Base-by-base conservation (phyloP, 1,140 invertebrate genomes). In the Ylistrum balloti region DNA sequence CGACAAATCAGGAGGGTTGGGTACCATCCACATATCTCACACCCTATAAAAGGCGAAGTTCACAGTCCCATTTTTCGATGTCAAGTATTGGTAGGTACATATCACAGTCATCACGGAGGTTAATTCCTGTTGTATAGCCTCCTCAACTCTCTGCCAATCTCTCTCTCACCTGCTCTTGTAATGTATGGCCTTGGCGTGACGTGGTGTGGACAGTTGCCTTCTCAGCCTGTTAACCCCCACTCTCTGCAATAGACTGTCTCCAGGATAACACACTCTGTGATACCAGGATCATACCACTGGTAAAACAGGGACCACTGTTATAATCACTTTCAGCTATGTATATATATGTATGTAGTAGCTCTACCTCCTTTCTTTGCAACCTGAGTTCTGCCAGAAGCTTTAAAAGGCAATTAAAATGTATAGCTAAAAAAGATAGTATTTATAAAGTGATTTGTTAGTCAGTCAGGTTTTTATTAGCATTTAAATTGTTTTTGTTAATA, bases 11-110 rank as follows among this genome's bases (percentile, higher is more conserved):
- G 91, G 98, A 99, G 96, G 98, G 98, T 33, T 99, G 98, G 98
- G 98, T 98, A 56, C 98, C 98, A 35, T 98, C 98, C 7, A 98
- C 98, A n/a, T 99, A 99, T 96, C 97, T 99, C 92, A 98, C 99
- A 91, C 94, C 98, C 89, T 88, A 85, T 35, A 88, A 88, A 88
- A 85, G 35, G 35, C 91, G 90, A 74, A 93, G 93, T 28, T 96
- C 95, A 45, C 91, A 95, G 86, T 96, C 96, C 17, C 95, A 96
- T 33, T 96, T 96, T 22, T 97, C 96, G 22, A 94, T 96, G 74
- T 96, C 96, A 86, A 96, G 96, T 92, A 95, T 96, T 93, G 96
- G 96, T 96, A 93, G 90, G 88, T 86, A 88, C 33, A 32, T 74
- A 74, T 74, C 56, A n/a, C 56, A 74, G n/a, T 74, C 28, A 11